Conservation (phyloP, 35 echinoderm and acorn worm species). For the Lytechinus variegatus region DNA sequence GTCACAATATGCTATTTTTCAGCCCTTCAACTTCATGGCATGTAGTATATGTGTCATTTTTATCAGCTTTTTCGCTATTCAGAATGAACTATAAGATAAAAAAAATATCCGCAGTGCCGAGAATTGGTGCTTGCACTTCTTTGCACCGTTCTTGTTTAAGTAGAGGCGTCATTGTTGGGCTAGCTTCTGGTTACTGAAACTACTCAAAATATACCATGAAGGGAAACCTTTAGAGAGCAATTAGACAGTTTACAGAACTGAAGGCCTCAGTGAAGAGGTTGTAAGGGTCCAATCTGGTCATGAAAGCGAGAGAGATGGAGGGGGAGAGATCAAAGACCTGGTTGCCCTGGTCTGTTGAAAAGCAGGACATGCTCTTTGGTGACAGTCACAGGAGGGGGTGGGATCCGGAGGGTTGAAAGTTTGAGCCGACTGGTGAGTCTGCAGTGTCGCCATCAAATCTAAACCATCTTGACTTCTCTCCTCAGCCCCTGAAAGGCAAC, state of each 20-base stretch:
- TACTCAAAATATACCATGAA: background rate
- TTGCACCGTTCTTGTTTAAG: too few relatives aligned
- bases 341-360: background rate
- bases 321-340: background rate
- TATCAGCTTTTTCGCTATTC: too few relatives aligned
- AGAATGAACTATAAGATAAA: too few relatives aligned
- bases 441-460: constrained; percentile 42
- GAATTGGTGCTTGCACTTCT: too few relatives aligned
- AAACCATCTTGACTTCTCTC: constrained; percentile 22
- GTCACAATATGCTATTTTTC: too few relatives aligned
- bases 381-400: constrained; percentile 23
- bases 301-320: background rate
- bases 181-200: background rate
- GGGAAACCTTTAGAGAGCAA: background rate
- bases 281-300: background rate
- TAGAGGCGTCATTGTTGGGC: too few relatives aligned
- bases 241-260: background rate
- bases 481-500: background rate
- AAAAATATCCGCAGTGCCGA: too few relatives aligned
- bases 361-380: background rate
- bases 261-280: background rate
- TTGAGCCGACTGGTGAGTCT: constrained; percentile 8
- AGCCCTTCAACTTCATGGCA: too few relatives aligned
- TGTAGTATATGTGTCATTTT: too few relatives aligned
- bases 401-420: background rate